A percentile compares a stretch with the other conserved stretches of the same genome.
Conservation (phyloP, 2,888 invertebrate genomes). For the Cantharis rustica region DNA sequence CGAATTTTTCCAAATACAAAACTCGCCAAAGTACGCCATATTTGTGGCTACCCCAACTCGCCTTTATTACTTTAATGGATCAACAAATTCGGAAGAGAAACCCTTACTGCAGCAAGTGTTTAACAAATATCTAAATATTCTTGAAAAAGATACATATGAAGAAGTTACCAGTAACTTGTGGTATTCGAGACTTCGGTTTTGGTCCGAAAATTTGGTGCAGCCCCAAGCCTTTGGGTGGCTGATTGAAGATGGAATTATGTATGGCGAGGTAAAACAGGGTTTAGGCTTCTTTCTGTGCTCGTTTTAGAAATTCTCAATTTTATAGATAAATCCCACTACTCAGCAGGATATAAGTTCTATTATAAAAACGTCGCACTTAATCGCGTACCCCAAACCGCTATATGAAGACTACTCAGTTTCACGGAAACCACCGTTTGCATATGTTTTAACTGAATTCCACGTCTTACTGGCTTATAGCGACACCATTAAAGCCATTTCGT, state of each 20-base stretch:
- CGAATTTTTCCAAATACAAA: constrained; percentile 77
- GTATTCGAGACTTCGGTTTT: constrained; percentile 81
- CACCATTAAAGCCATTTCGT: constrained; percentile 81
- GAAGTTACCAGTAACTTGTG: constrained; percentile 69
- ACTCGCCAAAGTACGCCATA: constrained; percentile 76
- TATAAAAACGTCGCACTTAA: constrained; percentile 38
- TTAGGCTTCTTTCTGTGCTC: constrained; percentile 11
- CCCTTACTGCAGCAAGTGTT: constrained; percentile 81
- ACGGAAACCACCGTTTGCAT: constrained; percentile 66
- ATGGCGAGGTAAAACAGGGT: constrained; percentile 69
- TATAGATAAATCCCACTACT: constrained; percentile 59
- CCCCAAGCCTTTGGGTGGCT: constrained; percentile 89
- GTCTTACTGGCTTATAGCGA: constrained; percentile 82
- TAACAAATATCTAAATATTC: constrained; percentile 72
- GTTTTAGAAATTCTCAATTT: constrained; percentile 32
- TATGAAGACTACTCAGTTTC: constrained; percentile 49
- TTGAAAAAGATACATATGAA: constrained; percentile 70
- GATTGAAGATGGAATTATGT: constrained; percentile 80
- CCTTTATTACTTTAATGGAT: constrained; percentile 87
- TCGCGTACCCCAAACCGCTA: constrained; percentile 51
- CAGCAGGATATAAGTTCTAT: constrained; percentile 43
- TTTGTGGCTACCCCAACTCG: constrained; percentile 83
- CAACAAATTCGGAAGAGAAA: constrained; percentile 75
- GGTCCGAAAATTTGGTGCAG: constrained; percentile 67
- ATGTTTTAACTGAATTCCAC: constrained; percentile 90